Evolutionary conservation across 2,797 vertebrate genomes (phyloP).

Genomic region (Lagorchestes hirsutus): DNA sequence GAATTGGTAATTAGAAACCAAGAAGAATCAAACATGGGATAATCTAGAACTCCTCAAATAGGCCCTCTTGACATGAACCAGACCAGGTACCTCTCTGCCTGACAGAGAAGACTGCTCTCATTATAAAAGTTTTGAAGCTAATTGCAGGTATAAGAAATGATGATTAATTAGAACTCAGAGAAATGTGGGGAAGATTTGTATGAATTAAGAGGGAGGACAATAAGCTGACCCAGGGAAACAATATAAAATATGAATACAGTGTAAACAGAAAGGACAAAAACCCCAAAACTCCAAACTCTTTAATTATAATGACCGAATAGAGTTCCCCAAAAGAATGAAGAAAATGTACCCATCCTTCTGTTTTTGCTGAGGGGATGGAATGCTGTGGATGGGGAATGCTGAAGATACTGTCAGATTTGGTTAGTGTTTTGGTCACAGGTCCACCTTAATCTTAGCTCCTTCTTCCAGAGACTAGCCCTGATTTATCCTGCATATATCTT

Average conservation of each 20-base stretch:
- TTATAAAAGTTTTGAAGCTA: not conserved
- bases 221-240: not conserved
- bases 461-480: not conserved
- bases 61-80: not conserved
- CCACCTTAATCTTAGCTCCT: not conserved
- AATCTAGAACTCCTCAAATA: not conserved
- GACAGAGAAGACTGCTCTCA: not conserved
- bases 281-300: not conserved
- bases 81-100: not conserved
- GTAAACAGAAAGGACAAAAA: not conserved
- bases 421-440: not conserved
- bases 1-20: not conserved
- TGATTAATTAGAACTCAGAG: not conserved
- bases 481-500: not conserved
- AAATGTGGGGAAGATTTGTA: not conserved
- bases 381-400: not conserved
- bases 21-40: not conserved
- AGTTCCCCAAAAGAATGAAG: not conserved
- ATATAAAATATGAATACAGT: not conserved
- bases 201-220: not conserved
- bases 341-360: not conserved
- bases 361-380: not conserved
- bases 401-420: not conserved
- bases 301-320: not conserved
- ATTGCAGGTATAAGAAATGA: not conserved